Evolutionary conservation across 2,797 vertebrate genomes (phyloP).

Genomic region (Chelonia mydas): DNA sequence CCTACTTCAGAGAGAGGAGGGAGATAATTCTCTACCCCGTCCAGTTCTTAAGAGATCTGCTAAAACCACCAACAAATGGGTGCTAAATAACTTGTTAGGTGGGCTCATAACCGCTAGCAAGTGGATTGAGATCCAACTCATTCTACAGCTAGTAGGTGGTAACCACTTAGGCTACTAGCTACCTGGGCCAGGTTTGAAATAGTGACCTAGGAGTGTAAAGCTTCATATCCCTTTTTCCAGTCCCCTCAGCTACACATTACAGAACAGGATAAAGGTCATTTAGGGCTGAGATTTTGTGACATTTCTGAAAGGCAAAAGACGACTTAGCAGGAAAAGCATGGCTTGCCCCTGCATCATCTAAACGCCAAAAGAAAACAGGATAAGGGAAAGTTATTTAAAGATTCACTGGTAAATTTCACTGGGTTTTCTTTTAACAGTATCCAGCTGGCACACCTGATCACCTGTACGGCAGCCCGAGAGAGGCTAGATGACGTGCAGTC

Average conservation of each 20-base stretch:
- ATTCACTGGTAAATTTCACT: background rate
- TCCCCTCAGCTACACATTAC: background rate
- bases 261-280: background rate
- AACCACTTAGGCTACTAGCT: background rate
- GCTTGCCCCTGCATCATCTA: background rate
- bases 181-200: background rate
- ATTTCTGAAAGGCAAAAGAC: background rate
- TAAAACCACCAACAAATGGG: background rate
- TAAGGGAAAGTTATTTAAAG: constrained; percentile 7
- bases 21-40: background rate
- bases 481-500: background rate
- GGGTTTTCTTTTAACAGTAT: background rate
- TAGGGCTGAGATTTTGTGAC: background rate
- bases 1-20: background rate
- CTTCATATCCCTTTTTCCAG: background rate
- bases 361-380: background rate
- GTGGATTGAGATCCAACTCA: no score
- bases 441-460: background rate
- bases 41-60: background rate
- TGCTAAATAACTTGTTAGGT: background rate
- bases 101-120: background rate
- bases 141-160: background rate
- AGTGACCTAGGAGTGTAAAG: background rate
- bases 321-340: background rate
- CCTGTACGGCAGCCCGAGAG: background rate